Base-by-base conservation (phyloP, 2,888 invertebrate genomes). In the Andrena bicolor region DNA sequence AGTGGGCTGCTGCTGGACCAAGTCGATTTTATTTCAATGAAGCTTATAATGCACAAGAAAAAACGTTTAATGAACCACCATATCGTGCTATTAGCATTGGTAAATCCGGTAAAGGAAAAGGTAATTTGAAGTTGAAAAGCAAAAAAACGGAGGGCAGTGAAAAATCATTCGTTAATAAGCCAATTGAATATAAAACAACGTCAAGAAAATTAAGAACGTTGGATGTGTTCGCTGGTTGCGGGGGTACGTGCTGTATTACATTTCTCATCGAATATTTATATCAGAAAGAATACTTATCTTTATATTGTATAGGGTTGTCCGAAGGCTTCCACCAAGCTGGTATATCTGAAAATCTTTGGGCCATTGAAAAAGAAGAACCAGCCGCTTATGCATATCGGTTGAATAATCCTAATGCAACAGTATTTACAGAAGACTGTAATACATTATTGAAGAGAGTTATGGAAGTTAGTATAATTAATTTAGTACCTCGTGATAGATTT, bases 211-310 rank as follows among this genome's bases (percentile, higher is more conserved):
- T 98, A 75, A 94, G 95, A 84, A 96, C 96, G 53, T 94, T 98
- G 89, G 98, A 98, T 91, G 96, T 98, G 32, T 98, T 98, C 93
- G 97, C 98, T 82, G 98, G 98, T 0, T 98, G 97, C 93, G 98
- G 98, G 58, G 98, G 96, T 95, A 90, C 83, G 84, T 79, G 61
- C 51, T n/a, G 51, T 30, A 56, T 64, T 56, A 16, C 13, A 53
- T 16, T 28, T 58, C 72, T 53, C 48, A 2, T 58, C 53, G 1
- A n/a, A n/a, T 60, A 63, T 23, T 41, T 63, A 20, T 13, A 23
- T 63, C 2, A 61, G 13, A 64, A 35, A 30, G 8, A 32, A 7
- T 23, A 23, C 35, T 66, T 41, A 32, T 26, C 10, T 23, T 69
- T 63, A 16, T 64, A 76, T 66, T n/a, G 8, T 76, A 51, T 20